These are phyloP conservation scores for Tyrannus savana DNA, from an alignment of 2,113 vertebrate genomes.

Conservation along the genomic window DNA sequence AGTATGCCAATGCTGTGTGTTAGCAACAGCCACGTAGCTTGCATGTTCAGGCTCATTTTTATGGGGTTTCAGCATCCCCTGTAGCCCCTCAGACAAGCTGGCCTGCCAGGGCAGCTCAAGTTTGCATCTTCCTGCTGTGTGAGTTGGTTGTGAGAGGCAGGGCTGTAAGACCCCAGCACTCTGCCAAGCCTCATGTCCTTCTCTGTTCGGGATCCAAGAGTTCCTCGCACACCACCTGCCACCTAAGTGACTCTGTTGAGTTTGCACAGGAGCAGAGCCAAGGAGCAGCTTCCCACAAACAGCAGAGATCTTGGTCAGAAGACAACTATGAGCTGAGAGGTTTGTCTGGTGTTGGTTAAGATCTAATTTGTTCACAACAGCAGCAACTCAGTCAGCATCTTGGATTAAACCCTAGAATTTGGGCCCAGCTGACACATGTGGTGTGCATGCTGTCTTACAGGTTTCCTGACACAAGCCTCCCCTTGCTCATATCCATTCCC, in stretches of 20 bases:
- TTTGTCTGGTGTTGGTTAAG: neutral
- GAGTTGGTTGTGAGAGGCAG: neutral
- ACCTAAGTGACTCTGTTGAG: neutral
- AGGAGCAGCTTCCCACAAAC: neutral
- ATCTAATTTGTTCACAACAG: neutral
- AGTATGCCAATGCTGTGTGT: neutral
- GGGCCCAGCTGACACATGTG: neutral
- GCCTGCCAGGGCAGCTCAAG: neutral
- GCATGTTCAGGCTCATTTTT: neutral
- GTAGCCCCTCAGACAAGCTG: neutral
- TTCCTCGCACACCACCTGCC: neutral
- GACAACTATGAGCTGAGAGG: neutral
- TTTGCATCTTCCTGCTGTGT: neutral
- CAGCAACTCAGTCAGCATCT: neutral
- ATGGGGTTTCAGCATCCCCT: neutral
- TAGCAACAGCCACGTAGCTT: neutral
- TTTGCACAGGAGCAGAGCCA: constrained; percentile 18
- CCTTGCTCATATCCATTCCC: neutral
- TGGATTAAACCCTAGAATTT: neutral
- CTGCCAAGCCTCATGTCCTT: neutral
- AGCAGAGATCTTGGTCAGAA: neutral
- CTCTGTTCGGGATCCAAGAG: neutral
- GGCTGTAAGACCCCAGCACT: neutral
- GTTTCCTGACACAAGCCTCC: neutral
- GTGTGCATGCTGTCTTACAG: neutral